Conservation (phyloP, 2,888 invertebrate species). For the Metallyticus violacea region DNA sequence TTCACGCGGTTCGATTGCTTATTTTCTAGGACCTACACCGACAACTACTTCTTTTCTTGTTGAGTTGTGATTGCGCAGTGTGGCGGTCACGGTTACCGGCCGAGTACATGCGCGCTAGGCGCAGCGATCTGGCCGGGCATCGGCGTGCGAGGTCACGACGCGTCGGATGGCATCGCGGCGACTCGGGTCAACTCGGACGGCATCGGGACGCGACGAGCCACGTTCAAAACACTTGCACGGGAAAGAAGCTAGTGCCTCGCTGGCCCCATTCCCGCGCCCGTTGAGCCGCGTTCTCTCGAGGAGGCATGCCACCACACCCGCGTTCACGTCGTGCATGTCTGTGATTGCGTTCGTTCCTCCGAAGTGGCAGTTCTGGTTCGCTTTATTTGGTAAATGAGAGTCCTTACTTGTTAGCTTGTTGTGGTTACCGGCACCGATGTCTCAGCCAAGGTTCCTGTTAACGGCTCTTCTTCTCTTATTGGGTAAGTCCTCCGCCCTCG, state of each 20-base stretch:
- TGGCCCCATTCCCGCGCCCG: background rate
- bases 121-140: background rate
- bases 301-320: background rate
- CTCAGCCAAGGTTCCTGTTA: background rate
- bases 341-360: background rate
- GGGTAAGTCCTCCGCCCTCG: background rate
- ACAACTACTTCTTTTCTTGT: slow-evolving; percentile 6
- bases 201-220: background rate
- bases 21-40: background rate
- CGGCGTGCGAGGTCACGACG: background rate
- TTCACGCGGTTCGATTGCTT: slow-evolving; percentile 17
- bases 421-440: background rate
- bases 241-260: background rate
- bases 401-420: background rate
- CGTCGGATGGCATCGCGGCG: background rate
- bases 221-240: background rate
- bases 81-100: background rate
- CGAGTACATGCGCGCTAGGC: background rate
- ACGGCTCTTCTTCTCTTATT: background rate
- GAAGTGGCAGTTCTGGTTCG: background rate
- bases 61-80: slow-evolving; percentile 16
- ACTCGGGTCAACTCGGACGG: background rate
- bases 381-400: background rate
- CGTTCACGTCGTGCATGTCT: background rate
- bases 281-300: background rate